phyloP scores from a whole-genome alignment of 2,888 invertebrate genomes.

The Timandra comae region DNA sequence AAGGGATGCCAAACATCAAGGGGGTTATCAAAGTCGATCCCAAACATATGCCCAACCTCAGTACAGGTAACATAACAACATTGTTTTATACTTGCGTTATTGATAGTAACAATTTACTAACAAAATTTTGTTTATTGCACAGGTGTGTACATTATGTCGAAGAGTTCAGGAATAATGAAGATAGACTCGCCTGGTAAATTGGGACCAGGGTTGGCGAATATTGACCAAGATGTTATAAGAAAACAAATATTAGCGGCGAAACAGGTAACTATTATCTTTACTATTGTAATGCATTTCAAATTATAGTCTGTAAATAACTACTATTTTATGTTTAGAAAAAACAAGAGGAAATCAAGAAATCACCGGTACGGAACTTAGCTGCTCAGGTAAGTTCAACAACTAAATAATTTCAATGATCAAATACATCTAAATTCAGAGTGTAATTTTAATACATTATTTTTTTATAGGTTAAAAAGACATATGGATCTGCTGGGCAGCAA shows the following conservation, averaged over 20 bases:
- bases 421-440: not conserved
- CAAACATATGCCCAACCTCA: constrained; percentile 80
- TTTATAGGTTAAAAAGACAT: constrained; percentile 49
- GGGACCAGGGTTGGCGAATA: constrained; percentile 62
- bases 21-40: constrained; percentile 86
- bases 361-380: constrained; percentile 26
- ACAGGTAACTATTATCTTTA: constrained; percentile 42
- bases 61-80: constrained; percentile 54
- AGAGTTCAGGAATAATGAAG: constrained; percentile 85
- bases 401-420: not conserved
- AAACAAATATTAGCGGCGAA: constrained; percentile 72
- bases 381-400: constrained; percentile 37
- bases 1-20: constrained; percentile 77
- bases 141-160: constrained; percentile 86
- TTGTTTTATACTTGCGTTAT: too few relatives aligned
- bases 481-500: constrained; percentile 51
- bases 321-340: constrained; percentile 47
- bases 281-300: too few relatives aligned
- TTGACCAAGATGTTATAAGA: constrained; percentile 68
- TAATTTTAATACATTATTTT: not conserved
- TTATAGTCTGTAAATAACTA: too few relatives aligned
- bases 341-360: constrained; percentile 54
- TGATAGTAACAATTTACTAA: too few relatives aligned
- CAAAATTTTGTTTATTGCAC: constrained; percentile 38
- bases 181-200: constrained; percentile 79